Evolutionary conservation across 1,140 invertebrate genomes (phyloP), one percentile per base, ranked within the genome.

Genomic region (Drosophila santomea): DNA sequence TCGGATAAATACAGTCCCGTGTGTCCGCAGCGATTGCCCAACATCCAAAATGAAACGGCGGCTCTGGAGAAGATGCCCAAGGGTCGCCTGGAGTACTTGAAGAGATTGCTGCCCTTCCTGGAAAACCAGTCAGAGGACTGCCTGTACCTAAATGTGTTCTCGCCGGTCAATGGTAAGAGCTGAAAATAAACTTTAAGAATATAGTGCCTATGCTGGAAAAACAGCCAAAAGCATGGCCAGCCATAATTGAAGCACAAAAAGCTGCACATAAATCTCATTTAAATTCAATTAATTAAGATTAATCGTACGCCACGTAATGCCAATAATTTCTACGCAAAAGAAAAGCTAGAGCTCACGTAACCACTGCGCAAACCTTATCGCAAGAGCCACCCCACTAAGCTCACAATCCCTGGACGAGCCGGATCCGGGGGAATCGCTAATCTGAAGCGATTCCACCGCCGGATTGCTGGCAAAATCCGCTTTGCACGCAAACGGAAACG

Each of bases 91-190:
- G 96, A 98, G 80, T 97, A 97, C 88, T 93, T 99, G 25, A 95
- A 96, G 76, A 94, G 97, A 79, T 93, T 99, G 55, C 92, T 97
- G 72, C 97, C 97, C 6, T 95, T 96, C 92, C 93, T 99, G 57
- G 95, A 95, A 82, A 97, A 98, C 89, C 98, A 99, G 93, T 97
- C 96, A 80, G 98, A 99, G 94, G 98, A 99, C 93, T 99, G 98
- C 90, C 94, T 99, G 25, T 98, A 98, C 92, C 94, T 99, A 83
- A 99, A 99, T 92, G 97, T 99, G 79, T 99, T 98, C 92, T 96
- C 97, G 11, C 98, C 98, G 3, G 95, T 96, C 5, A 96, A 96
- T 95, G 97, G 98, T 98, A 94, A 95, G 17, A 28, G 15, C 4
- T 11, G 12, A 51, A 63, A 58, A 15, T 20, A 14, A 48, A 45